Conservation (phyloP, 1,140 invertebrate species). For the Musca domestica region DNA sequence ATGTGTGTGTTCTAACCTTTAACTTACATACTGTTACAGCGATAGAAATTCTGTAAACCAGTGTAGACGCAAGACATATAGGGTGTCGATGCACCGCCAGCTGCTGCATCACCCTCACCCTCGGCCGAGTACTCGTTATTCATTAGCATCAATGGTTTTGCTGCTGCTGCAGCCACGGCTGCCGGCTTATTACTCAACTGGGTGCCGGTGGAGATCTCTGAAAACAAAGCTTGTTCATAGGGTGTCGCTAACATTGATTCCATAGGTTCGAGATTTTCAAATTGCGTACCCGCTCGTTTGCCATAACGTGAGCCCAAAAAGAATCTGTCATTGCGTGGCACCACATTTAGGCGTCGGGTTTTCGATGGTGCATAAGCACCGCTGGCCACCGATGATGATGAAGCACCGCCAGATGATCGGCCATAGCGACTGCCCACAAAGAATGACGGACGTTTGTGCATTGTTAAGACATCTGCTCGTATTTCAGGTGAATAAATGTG, state of each 20-base stretch:
- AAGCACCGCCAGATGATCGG: conserved; percentile 35
- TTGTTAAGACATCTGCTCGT: conserved; percentile 29
- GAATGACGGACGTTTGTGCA: conserved; percentile 43
- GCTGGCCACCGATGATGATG: conserved; percentile 3
- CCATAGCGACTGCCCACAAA: conserved; percentile 53
- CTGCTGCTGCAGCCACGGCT: background rate
- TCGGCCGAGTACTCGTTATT: too few species aligned
- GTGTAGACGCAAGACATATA: conserved; percentile 43
- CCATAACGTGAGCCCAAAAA: conserved; percentile 52
- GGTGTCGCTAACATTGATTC: conserved; percentile 15
- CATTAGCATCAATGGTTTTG: background rate
- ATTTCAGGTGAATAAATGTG: background rate
- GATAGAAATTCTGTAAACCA: conserved; percentile 41
- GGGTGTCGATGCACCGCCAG: background rate
- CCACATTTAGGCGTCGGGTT: conserved; percentile 40
- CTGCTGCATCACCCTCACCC: background rate
- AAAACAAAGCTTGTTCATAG: conserved; percentile 20
- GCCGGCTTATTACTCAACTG: conserved; percentile 7
- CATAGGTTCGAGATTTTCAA: background rate
- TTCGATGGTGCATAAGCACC: conserved; percentile 29
- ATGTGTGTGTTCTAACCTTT: conserved; percentile 1
- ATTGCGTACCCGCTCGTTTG: conserved; percentile 35
- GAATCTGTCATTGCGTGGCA: conserved; percentile 50
- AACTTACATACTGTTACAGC: conserved; percentile 42
- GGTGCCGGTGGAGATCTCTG: conserved; percentile 13